Evolutionary conservation across 2,888 invertebrate genomes (phyloP), one percentile per base, ranked within the genome.

Genomic region (Tortricodes alternella): DNA sequence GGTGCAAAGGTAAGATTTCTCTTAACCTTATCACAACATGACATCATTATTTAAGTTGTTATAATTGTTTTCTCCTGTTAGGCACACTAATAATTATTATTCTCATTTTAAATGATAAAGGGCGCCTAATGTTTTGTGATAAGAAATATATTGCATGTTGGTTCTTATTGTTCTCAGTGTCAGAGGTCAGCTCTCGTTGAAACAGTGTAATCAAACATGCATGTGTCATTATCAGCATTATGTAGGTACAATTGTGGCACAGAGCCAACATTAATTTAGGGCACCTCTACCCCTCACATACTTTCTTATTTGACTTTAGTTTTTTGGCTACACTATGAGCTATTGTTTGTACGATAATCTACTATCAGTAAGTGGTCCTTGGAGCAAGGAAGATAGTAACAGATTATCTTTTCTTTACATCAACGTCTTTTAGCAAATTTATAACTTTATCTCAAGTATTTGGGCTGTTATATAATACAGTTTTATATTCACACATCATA

Each of bases 1-100:
- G 93, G 97, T 98, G 62, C 98, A 98, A 89, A 92, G 95, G 96
- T 94, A 91, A 89, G 85, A 35, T 7, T 39, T 43, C n/a, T 29
- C 1, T 16, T 4, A 38, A 7, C 2, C 3, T 15, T 16, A 16
- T 37, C 5, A 5, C 1, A 29, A n/a, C n/a, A n/a, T n/a, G n/a
- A n/a, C n/a, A n/a, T n/a, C n/a, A n/a, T n/a, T n/a, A n/a, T n/a
- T n/a, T n/a, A n/a, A n/a, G n/a, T n/a, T n/a, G n/a, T n/a, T n/a
- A n/a, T n/a, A n/a, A n/a, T n/a, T n/a, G n/a, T n/a, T n/a, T n/a
- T n/a, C n/a, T n/a, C n/a, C n/a, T n/a, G n/a, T n/a, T n/a, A n/a
- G n/a, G n/a, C n/a, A n/a, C n/a, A n/a, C n/a, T n/a, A n/a, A n/a
- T n/a, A n/a, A n/a, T n/a, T n/a, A n/a, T n/a, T n/a, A n/a, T n/a